Base-by-base conservation (phyloP, 2,113 vertebrate species). In the Papio anubis region DNA sequence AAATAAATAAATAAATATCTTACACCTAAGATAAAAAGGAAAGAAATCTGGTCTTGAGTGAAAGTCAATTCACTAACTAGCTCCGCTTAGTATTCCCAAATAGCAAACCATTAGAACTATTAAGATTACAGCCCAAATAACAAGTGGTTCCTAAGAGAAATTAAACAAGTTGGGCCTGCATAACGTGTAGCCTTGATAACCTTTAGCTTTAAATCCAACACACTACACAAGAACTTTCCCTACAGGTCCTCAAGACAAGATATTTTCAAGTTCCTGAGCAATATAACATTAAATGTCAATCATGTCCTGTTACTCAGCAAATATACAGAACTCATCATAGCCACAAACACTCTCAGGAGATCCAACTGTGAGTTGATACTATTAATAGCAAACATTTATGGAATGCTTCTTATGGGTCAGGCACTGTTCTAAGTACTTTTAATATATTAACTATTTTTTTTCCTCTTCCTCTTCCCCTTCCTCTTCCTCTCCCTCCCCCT, bases 351-450 rank as follows among this genome's bases (percentile, higher is more conserved):
- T 75, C 86, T 90, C 38, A 89, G 57, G 66, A 96, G 87, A 92
- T 70, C 40, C 84, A 90, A 80, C 43, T 90, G 61, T 96, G 89
- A 85, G 38, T 80, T 59, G 10, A 96, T 16, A 87, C 27, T 94
- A 96, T 72, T 94, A 95, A 97, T 66, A 96, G 52, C 59, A 97
- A 88, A 83, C 45, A 95, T 93, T 95, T 83, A 96, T 12, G 13
- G 61, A 96, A 92, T 82, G 76, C n/a, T 78, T 80, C 83, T 95
- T 83, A 96, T 68, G 45, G 38, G 5, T 43, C 61, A 64, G 38
- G 66, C 48, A 93, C 66, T 43, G 10, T 87, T 90, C 66, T 89
- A 85, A 89, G 93, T 92, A 85, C 50, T 76, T 92, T 72, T 86
- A 23, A 57, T 75, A 73, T 89, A 88, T 70, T 43, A 92, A 92